Base-by-base conservation (phyloP, 2,113 vertebrate species). In the Saguinus midas region DNA sequence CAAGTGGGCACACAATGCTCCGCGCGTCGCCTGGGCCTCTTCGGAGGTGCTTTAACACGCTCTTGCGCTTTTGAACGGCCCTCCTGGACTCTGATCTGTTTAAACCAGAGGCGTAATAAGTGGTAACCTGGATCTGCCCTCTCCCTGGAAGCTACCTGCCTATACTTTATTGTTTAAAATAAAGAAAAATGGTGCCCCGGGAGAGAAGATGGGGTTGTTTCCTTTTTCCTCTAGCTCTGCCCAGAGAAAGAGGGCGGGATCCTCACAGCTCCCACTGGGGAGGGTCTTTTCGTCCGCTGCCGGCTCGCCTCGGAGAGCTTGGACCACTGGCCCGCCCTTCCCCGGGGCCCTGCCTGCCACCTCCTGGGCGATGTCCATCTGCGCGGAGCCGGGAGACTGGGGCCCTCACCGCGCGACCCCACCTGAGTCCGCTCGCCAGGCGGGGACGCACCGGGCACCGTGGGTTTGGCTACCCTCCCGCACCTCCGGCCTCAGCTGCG, bases 171-270 rank as follows among this genome's bases (percentile, higher is more conserved):
- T 92, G 72, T 83, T 88, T 87, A 84, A 80, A 90, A 66, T 85
- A 1, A 90, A 29, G 27, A 64, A 97, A 97, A 52, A 97, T 96
- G 92, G 87, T 96, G 97, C 79, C 58, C 91, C 75, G 0, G 55
- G 92, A 93, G 87, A 82, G 78, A 92, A 93, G 91, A 96, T 72
- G 83, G 83, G 90, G 70, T 81, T 13, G 64, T 94, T 97, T 96
- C 96, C 96, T 93, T 93, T 89, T 79, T 11, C 87, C 89, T 78
- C 64, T 21, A 90, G 89, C 72, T 95, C 94, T 37, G 64, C 85
- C 64, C 37, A 20, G 72, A 89, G 43, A 92, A 90, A 76, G 84
- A 89, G 81, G 96, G 96, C 93, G 88, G 94, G 91, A 78, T 95
- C 82, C 94, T 55, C 27, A 40, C 83, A 86, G 85, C 90, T 58